These are phyloP conservation scores for Patella depressa DNA, from an alignment of 2,888 invertebrate genomes.

Conservation along the genomic window DNA sequence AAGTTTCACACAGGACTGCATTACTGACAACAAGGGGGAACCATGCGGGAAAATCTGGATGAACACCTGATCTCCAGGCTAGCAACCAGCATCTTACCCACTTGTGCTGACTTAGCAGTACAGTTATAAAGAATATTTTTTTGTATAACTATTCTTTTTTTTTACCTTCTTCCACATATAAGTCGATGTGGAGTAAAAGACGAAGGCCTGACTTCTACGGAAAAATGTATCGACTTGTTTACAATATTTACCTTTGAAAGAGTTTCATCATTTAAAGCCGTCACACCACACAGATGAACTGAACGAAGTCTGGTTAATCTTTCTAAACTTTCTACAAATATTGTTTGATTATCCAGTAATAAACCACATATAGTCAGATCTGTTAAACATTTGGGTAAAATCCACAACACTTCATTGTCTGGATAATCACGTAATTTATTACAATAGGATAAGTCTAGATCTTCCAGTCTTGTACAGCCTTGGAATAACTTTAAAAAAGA, in stretches of 20 bases:
- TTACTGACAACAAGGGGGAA: too few relatives aligned
- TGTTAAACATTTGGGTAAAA: constrained; percentile 56
- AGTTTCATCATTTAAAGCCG: constrained; percentile 61
- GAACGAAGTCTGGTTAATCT: constrained; percentile 49
- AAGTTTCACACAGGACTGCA: too few relatives aligned
- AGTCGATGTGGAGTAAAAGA: too few relatives aligned
- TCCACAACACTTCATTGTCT: constrained; percentile 54
- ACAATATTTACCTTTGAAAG: constrained; percentile 51
- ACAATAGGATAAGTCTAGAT: constrained; percentile 65
- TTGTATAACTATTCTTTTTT: neutral
- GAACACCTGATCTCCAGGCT: too few relatives aligned
- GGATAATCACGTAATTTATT: constrained; percentile 46
- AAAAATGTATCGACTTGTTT: neutral
- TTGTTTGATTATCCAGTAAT: constrained; percentile 50
- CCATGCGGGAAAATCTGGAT: too few relatives aligned
- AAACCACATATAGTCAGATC: constrained; percentile 63
- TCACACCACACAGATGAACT: constrained; percentile 61
- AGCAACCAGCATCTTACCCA: too few relatives aligned
- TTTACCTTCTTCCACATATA: too few relatives aligned
- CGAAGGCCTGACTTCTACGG: too few relatives aligned
- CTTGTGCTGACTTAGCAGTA: too few relatives aligned
- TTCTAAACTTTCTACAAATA: constrained; percentile 59
- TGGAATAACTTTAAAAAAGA: constrained; percentile 53
- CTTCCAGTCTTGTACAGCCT: constrained; percentile 53
- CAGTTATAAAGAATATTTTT: neutral